These are phyloP conservation scores for Stenopsyche tienmushanensis DNA, from an alignment of 1,140 invertebrate genomes.

Conservation along the genomic window DNA sequence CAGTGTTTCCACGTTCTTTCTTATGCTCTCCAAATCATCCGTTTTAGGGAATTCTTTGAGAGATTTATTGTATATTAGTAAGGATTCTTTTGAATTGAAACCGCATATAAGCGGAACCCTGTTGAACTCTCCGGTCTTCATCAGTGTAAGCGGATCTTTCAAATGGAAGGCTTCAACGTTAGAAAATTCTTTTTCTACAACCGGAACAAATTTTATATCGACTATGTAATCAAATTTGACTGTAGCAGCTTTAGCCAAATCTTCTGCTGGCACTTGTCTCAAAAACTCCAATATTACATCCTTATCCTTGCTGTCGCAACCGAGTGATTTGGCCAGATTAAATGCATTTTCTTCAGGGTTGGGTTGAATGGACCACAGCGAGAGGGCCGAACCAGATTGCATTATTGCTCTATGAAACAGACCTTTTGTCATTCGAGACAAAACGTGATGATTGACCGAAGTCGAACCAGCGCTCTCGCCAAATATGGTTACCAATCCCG, in stretches of 20 bases:
- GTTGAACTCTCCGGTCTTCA: conserved; percentile 44
- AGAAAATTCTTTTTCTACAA: conserved; percentile 45
- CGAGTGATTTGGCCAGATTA: conserved; percentile 8
- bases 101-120: conserved; percentile 48
- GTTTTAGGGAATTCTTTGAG: neutral
- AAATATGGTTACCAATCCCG: conserved; percentile 59
- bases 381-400: conserved; percentile 58
- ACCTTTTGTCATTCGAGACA: conserved; percentile 56
- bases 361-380: conserved; percentile 61
- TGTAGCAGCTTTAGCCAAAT: conserved; percentile 44
- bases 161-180: conserved; percentile 51
- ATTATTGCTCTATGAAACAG: conserved; percentile 62
- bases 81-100: conserved; percentile 46
- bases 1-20: neutral
- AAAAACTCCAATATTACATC: conserved; percentile 45
- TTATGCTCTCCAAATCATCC: neutral
- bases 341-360: conserved; percentile 57
- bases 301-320: conserved; percentile 30
- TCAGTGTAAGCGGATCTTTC: neutral
- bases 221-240: conserved; percentile 43
- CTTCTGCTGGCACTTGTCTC: conserved; percentile 45
- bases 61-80: conserved; percentile 12
- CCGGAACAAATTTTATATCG: conserved; percentile 50
- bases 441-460: conserved; percentile 56
- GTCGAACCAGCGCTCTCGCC: conserved; percentile 60